phyloP scores from a whole-genome alignment of 2,113 vertebrate species.

The Scomber scombrus region DNA sequence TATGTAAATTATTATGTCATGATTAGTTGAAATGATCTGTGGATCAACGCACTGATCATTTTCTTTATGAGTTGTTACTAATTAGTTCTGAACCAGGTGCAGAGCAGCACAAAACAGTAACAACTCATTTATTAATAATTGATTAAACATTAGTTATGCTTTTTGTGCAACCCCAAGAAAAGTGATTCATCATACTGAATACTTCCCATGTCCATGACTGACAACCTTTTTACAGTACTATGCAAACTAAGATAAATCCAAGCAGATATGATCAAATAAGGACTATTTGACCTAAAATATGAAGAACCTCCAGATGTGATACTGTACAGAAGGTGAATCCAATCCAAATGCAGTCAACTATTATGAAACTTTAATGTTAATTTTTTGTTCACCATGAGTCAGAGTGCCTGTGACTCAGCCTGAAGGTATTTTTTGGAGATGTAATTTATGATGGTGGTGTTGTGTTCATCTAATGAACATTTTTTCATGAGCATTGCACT shows the following conservation, averaged over 20 bases:
- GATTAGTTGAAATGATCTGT: too few species aligned
- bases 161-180: too few species aligned
- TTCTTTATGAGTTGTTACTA: too few species aligned
- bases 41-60: too few species aligned
- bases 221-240: background rate
- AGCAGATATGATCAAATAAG: background rate
- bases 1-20: too few species aligned
- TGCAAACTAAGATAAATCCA: slow-evolving; percentile 9
- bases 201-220: background rate
- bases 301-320: background rate
- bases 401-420: slow-evolving; percentile 17
- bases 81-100: too few species aligned
- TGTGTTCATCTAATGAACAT: background rate
- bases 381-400: slow-evolving; percentile 3
- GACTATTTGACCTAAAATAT: background rate
- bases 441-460: background rate
- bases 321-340: background rate
- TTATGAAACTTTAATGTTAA: slow-evolving; percentile 7
- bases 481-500: background rate
- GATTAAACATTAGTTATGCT: too few species aligned
- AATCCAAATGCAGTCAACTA: slow-evolving; percentile 4
- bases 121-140: too few species aligned
- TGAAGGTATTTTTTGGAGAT: background rate
- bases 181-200: too few species aligned
- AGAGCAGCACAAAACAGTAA: too few species aligned